Evolutionary conservation across 2,888 invertebrate genomes (phyloP), one percentile per base, ranked within the genome.

Genomic region (Liodrosophila aerea): DNA sequence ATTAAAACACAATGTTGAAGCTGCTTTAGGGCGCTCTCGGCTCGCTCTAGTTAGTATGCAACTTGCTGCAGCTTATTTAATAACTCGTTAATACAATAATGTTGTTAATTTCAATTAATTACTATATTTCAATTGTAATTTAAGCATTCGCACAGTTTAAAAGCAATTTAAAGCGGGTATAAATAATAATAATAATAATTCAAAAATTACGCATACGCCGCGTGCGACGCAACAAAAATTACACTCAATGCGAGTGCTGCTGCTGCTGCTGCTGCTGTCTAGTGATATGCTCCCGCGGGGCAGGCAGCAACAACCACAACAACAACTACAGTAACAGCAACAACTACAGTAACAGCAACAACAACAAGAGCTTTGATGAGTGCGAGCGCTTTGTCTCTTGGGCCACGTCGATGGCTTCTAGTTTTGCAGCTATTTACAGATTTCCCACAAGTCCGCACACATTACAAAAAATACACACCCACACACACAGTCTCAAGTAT

Each of bases 341-440:
- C 37, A 51, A 44, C 51, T 46, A 43, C 15, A 57, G 40, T 27
- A 52, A 34, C 30, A 56, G 29, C 27, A 46, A 11, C 13, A 27
- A 16, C 30, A 51, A 33, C 31, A 46, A 22, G 11, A 56, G 41
- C 69, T 71, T 66, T 70, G 70, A 70, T 70, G 70, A 70, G 22
- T 22, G 22, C 72, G 68, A 70, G 72, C 51, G 58, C 72, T 70
- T 70, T 70, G 70, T 70, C 70, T 70, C 72, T 63, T 52, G 70
- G 70, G 72, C 70, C 59, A 71, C 61, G 76, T 68, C 65, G 71
- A 65, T 72, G 67, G 58, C 65, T 73, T 76, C 62, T 73, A 74
- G 65, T 76, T 83, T 77, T 78, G 74, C 72, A 83, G 84, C 84
- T 80, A 84, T 80, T 80, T 80, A 80, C 84, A 80, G 78, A 80